These are phyloP conservation scores for Drosophila parvula DNA, from an alignment of 1,140 invertebrate species.

Conservation along the genomic window DNA sequence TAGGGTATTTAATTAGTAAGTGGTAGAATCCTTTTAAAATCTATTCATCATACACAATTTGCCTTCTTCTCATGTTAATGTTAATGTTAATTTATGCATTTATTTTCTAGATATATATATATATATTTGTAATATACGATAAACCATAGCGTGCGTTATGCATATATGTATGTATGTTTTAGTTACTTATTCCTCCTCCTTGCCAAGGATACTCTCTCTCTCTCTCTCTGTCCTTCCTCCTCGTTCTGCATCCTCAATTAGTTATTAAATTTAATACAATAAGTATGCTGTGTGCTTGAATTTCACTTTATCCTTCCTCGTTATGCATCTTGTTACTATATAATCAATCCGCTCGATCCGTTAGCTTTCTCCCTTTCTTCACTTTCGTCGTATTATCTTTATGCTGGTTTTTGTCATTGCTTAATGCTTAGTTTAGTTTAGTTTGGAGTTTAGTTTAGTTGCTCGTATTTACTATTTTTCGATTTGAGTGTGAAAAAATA, in stretches of 20 bases:
- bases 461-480: constrained; percentile 70
- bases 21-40: constrained; percentile 71
- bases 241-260: constrained; percentile 1
- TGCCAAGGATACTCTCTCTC: neutral
- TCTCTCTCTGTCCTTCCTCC: constrained; percentile 4
- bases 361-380: constrained; percentile 1
- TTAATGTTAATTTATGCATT: constrained; percentile 57
- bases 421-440: constrained; percentile 33
- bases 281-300: constrained; percentile 75
- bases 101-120: constrained; percentile 60
- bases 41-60: constrained; percentile 62
- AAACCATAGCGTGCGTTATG: constrained; percentile 59
- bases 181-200: constrained; percentile 61
- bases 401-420: constrained; percentile 32
- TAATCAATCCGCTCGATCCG: constrained; percentile 10
- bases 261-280: constrained; percentile 72
- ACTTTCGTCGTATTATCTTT: constrained; percentile 5
- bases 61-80: constrained; percentile 29
- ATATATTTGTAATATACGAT: constrained; percentile 60
- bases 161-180: constrained; percentile 67
- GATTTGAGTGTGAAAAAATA: constrained; percentile 80
- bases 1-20: constrained; percentile 56
- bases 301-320: constrained; percentile 31
- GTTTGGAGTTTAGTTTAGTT: constrained; percentile 34
- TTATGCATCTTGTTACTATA: constrained; percentile 8